Conservation (phyloP, 2,113 vertebrate genomes). For the Labeo catla region DNA sequence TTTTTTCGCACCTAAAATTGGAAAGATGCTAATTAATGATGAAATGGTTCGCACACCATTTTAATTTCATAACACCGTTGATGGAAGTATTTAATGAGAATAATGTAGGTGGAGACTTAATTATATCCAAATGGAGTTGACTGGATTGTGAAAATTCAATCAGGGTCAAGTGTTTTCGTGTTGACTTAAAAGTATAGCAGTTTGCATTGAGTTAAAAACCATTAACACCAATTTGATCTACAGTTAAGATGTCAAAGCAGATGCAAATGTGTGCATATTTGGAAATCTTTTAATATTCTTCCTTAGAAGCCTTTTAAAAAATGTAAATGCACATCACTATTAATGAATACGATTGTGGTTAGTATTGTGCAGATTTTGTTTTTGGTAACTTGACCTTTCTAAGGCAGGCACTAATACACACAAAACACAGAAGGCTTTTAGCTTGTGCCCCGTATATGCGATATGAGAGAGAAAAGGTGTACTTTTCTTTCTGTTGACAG, state of each 20-base stretch:
- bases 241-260: not conserved
- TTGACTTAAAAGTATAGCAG: not conserved
- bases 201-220: not conserved
- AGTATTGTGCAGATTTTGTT: not conserved
- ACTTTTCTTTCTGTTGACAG: constrained; percentile 32
- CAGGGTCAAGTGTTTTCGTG: not conserved
- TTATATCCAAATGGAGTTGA: not conserved
- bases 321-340: not conserved
- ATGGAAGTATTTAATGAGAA: not conserved
- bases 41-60: not conserved
- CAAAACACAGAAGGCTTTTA: constrained; percentile 7
- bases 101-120: not conserved
- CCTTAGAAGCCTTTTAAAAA: not conserved
- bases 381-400: not conserved
- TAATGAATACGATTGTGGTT: not conserved
- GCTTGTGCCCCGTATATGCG: not conserved
- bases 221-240: not conserved
- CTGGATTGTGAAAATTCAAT: not conserved
- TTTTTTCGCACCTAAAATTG: not conserved
- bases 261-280: not conserved
- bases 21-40: not conserved
- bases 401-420: too few relatives aligned
- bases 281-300: not conserved
- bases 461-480: not conserved
- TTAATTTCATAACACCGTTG: not conserved